A percentile compares a stretch with the other conserved stretches of the same genome.
phyloP scores from a whole-genome alignment of 1,140 invertebrate genomes.

The Caenorhabditis briggsae region DNA sequence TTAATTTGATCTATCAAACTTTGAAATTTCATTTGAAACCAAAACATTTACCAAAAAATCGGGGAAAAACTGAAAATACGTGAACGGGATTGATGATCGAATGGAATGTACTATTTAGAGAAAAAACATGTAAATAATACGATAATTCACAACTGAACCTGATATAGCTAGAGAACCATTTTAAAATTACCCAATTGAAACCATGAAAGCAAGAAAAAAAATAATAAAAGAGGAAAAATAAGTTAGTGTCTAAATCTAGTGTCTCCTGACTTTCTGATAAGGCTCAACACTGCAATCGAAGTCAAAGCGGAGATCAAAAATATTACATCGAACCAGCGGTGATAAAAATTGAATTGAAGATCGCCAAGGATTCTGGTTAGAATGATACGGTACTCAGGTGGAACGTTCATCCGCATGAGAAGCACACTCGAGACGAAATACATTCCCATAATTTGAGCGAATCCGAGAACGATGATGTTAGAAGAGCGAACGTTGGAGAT shows the following conservation, averaged over 20 bases:
- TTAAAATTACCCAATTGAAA: not conserved
- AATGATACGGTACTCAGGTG: conserved; percentile 93
- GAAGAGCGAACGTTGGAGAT: conserved; percentile 99
- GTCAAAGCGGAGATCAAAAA: conserved; percentile 82
- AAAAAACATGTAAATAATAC: too few relatives aligned
- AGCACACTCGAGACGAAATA: conserved; percentile 98
- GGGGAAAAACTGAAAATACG: too few relatives aligned
- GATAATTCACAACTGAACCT: not conserved
- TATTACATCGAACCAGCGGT: conserved; percentile 99
- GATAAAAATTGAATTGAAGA: conserved; percentile 99
- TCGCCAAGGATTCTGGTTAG: conserved; percentile 98
- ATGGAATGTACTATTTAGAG: not conserved
- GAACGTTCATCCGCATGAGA: conserved; percentile 99
- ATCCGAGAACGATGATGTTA: conserved; percentile 94
- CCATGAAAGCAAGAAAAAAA: not conserved
- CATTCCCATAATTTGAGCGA: conserved; percentile 99
- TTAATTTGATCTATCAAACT: too few relatives aligned
- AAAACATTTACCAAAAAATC: too few relatives aligned
- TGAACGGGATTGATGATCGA: conserved; percentile 5
- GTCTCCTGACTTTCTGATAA: conserved; percentile 27
- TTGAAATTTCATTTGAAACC: too few relatives aligned
- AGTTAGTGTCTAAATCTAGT: not conserved
- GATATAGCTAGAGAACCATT: too few relatives aligned
- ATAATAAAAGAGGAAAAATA: not conserved
- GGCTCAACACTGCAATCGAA: conserved; percentile 36